Evolutionary conservation across 2,888 invertebrate species (phyloP).

Genomic region (Dione juno): DNA sequence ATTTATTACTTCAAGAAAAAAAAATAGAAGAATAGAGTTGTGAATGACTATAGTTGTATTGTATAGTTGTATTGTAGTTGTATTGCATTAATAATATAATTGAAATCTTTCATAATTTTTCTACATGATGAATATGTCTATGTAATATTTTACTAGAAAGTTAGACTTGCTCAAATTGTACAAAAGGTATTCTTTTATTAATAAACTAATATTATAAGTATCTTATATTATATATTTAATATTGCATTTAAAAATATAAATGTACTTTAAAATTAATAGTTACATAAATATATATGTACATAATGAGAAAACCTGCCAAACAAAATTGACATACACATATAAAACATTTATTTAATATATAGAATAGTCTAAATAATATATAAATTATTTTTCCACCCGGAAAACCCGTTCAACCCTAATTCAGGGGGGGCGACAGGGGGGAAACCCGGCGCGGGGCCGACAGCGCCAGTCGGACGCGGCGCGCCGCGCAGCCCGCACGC

Average conservation of each 20-base stretch:
- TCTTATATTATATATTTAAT: too few relatives aligned
- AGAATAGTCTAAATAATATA: not conserved
- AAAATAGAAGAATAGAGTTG: not conserved
- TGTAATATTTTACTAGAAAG: not conserved
- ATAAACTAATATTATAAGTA: too few relatives aligned
- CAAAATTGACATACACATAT: not conserved
- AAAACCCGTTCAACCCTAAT: conserved; percentile 68
- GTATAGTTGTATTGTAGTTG: too few relatives aligned
- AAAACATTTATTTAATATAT: too few relatives aligned
- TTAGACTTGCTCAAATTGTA: too few relatives aligned
- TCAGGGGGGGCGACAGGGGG: conserved; percentile 54
- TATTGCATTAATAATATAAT: not conserved
- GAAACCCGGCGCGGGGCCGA: conserved; percentile 46
- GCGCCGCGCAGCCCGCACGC: conserved; percentile 80
- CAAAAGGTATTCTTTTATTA: too few relatives aligned
- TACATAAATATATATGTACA: not conserved
- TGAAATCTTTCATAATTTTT: not conserved
- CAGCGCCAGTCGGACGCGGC: conserved; percentile 79
- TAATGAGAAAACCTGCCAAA: not conserved
- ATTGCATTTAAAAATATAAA: too few relatives aligned
- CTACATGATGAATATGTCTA: not conserved
- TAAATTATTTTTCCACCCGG: conserved; percentile 49
- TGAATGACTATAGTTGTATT: too few relatives aligned
- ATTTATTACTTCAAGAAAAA: not conserved
- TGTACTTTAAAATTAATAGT: too few relatives aligned